phyloP scores from a whole-genome alignment of 2,888 invertebrate species.

The Neoscelio sp. region DNA sequence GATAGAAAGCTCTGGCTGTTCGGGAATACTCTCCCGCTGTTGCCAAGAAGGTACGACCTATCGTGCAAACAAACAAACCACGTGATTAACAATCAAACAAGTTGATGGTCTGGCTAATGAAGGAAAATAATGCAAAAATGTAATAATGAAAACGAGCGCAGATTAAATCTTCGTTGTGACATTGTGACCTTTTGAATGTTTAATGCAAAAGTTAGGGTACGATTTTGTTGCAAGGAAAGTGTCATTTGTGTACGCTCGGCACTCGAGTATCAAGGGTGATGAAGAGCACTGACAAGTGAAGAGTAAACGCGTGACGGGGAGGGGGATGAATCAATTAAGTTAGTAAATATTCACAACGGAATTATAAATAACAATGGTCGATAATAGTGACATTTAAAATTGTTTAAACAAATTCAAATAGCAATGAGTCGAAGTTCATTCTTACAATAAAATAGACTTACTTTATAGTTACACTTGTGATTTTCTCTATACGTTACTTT shows the following conservation, averaged over 20 bases:
- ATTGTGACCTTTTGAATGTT: slow-evolving; percentile 64
- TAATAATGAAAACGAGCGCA: too few relatives aligned
- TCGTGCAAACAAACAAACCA: too few relatives aligned
- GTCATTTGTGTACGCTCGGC: slow-evolving; percentile 13
- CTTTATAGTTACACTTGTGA: too few relatives aligned
- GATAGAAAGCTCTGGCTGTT: slow-evolving; percentile 96
- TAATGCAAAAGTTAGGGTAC: not conserved
- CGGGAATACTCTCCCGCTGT: slow-evolving; percentile 93
- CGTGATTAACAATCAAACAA: too few relatives aligned
- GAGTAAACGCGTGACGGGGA: not conserved
- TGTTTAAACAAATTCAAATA: too few relatives aligned
- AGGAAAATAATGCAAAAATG: too few relatives aligned
- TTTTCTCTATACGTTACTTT: too few relatives aligned
- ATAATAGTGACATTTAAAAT: slow-evolving; percentile 31
- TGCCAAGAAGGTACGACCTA: slow-evolving; percentile 93
- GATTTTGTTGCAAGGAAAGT: slow-evolving; percentile 9
- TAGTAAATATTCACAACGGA: not conserved
- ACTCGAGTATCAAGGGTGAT: slow-evolving; percentile 32
- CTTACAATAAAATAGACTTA: too few relatives aligned
- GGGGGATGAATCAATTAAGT: not conserved
- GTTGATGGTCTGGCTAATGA: too few relatives aligned
- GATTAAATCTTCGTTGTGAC: too few relatives aligned
- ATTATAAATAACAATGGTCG: slow-evolving; percentile 4
- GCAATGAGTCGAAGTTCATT: too few relatives aligned
- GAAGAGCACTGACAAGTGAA: slow-evolving; percentile 28